Evolutionary conservation across 64 coral and sea anemone species (phyloP).

Genomic region (Montipora sp.): DNA sequence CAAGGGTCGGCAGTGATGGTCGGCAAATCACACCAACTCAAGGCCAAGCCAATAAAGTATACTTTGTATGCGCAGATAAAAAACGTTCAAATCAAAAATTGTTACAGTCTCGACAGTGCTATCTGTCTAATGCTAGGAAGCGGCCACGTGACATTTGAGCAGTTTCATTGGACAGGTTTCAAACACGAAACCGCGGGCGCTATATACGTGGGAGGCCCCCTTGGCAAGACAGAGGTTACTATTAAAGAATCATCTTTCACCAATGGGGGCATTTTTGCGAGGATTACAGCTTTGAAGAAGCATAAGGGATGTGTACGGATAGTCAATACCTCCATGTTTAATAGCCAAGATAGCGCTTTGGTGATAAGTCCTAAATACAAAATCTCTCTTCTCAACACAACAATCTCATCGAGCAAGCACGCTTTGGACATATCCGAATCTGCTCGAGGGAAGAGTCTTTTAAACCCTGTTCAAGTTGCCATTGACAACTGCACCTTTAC

Average conservation of each 20-base stretch:
- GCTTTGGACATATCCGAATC: background rate
- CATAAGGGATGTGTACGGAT: background rate
- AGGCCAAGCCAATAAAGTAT: background rate
- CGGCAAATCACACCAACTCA: background rate
- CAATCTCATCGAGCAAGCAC: background rate
- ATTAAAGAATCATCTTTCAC: background rate
- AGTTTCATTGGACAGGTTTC: background rate
- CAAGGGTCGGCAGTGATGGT: slow-evolving; percentile 15
- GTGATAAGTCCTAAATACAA: slow-evolving; percentile 15
- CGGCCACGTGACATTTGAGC: background rate
- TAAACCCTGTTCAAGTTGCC: background rate
- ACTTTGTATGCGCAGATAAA: background rate
- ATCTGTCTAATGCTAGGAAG: background rate
- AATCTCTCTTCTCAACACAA: background rate
- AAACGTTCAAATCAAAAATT: slow-evolving; percentile 13
- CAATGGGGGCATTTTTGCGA: slow-evolving; percentile 11
- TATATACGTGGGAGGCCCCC: background rate
- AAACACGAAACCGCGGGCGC: background rate
- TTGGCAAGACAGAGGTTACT: background rate
- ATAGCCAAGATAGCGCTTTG: background rate
- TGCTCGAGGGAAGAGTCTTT: background rate
- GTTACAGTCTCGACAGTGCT: background rate
- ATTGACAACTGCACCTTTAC: slow-evolving; percentile 26
- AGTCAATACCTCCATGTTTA: background rate
- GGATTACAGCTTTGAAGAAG: background rate